Conservation (phyloP, 2,113 vertebrate genomes). For the Carassius auratus region DNA sequence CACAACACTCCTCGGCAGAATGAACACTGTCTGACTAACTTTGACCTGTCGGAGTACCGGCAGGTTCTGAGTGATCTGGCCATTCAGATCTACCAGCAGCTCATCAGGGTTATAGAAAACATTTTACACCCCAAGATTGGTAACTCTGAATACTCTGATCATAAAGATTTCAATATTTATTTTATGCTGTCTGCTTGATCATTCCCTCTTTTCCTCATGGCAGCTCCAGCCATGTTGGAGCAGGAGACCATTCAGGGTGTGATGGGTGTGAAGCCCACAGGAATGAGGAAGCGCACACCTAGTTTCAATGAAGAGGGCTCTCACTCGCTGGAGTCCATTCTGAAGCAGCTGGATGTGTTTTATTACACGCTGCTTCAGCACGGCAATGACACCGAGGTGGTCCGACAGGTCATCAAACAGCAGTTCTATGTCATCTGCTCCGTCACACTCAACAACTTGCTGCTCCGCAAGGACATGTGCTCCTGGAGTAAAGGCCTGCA, state of each 20-base stretch:
- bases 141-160: constrained; percentile 56
- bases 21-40: constrained; percentile 92
- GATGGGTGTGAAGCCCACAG: constrained; percentile 90
- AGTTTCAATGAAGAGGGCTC: constrained; percentile 83
- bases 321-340: constrained; percentile 88
- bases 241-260: constrained; percentile 91
- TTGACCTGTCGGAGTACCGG: constrained; percentile 93
- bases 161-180: not conserved
- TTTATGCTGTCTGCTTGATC: not conserved
- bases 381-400: constrained; percentile 84
- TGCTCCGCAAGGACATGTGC: constrained; percentile 98
- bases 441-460: constrained; percentile 90
- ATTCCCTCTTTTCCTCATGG: not conserved
- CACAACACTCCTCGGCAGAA: constrained; percentile 92
- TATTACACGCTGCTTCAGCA: constrained; percentile 89
- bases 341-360: constrained; percentile 86
- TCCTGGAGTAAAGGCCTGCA: constrained; percentile 98
- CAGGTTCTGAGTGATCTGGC: constrained; percentile 89
- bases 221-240: constrained; percentile 95
- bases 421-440: constrained; percentile 92
- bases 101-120: constrained; percentile 88
- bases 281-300: constrained; percentile 87
- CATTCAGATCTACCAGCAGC: constrained; percentile 95
- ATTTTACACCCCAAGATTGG: constrained; percentile 92
- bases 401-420: constrained; percentile 90